Conservation (phyloP, 1,140 invertebrate species). For the Trachymyrmex cornetzi region DNA sequence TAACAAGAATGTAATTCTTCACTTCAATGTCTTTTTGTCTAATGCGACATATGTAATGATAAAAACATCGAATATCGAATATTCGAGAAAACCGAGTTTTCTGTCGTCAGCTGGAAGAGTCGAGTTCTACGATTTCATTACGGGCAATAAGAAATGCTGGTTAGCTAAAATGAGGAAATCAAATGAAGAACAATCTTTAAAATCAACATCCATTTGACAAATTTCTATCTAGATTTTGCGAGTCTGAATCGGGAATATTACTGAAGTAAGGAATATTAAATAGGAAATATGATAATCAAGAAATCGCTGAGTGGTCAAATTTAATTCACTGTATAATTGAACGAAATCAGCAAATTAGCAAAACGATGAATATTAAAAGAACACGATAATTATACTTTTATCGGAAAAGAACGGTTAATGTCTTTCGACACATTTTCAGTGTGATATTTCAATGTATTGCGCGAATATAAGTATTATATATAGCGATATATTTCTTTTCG, state of each 20-base stretch:
- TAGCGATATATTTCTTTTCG: background rate
- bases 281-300: constrained; percentile 17
- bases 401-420: background rate
- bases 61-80: constrained; percentile 51
- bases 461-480: background rate
- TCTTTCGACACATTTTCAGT: background rate
- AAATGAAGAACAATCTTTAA: constrained; percentile 52
- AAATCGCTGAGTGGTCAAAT: constrained; percentile 5
- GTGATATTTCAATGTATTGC: background rate
- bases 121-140: constrained; percentile 11
- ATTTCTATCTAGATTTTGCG: constrained; percentile 38
- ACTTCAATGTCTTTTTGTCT: background rate
- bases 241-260: background rate
- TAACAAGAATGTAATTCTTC: background rate
- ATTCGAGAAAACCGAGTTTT: constrained; percentile 53
- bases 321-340: constrained; percentile 29
- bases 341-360: constrained; percentile 28
- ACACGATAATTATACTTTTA: background rate
- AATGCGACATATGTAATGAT: background rate
- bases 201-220: constrained; percentile 39
- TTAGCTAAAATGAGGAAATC: constrained; percentile 46
- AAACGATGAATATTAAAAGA: background rate
- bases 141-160: constrained; percentile 63
- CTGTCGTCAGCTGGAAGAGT: constrained; percentile 7
- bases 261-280: constrained; percentile 62